phyloP scores from a whole-genome alignment of 2,888 invertebrate genomes.

The Dryobota labecula region DNA sequence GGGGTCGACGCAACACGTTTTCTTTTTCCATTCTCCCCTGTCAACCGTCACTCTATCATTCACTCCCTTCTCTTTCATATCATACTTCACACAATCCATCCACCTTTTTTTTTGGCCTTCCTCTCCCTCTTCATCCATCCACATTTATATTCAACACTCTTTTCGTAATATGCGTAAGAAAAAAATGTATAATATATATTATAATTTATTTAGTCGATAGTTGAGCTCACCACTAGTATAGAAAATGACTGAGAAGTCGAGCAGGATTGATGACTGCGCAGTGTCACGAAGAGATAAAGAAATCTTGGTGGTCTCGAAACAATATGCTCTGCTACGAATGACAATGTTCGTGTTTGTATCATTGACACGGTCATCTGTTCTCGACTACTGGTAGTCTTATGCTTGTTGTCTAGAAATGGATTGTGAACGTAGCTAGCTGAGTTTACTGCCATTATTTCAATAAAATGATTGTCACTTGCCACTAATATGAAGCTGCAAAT shows the following conservation, averaged over 20 bases:
- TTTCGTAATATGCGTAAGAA: too few species aligned
- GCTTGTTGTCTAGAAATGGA: conserved; percentile 8
- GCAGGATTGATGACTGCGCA: conserved; percentile 80
- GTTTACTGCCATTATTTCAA: not conserved
- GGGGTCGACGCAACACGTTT: too few species aligned
- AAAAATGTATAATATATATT: not conserved
- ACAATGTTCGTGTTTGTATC: conserved; percentile 65
- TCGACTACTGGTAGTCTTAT: conserved; percentile 15
- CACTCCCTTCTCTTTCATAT: too few species aligned
- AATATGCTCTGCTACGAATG: conserved; percentile 73
- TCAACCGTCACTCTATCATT: too few species aligned
- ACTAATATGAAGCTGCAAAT: not conserved
- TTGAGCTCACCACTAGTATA: conserved; percentile 28
- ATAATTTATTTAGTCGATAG: conserved; percentile 18
- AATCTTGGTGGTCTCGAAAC: conserved; percentile 77
- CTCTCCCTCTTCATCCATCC: too few species aligned
- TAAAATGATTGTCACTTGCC: not conserved
- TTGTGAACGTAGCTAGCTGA: conserved; percentile 4
- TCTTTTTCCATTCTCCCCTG: too few species aligned
- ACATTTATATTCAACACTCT: too few species aligned
- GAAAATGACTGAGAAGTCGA: conserved; percentile 25
- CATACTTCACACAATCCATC: too few species aligned
- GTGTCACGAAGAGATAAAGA: conserved; percentile 73
- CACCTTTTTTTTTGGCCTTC: too few species aligned
- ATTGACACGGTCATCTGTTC: conserved; percentile 52